Conservation (phyloP, 2,888 invertebrate species). For the Tupiocoris notatus region DNA sequence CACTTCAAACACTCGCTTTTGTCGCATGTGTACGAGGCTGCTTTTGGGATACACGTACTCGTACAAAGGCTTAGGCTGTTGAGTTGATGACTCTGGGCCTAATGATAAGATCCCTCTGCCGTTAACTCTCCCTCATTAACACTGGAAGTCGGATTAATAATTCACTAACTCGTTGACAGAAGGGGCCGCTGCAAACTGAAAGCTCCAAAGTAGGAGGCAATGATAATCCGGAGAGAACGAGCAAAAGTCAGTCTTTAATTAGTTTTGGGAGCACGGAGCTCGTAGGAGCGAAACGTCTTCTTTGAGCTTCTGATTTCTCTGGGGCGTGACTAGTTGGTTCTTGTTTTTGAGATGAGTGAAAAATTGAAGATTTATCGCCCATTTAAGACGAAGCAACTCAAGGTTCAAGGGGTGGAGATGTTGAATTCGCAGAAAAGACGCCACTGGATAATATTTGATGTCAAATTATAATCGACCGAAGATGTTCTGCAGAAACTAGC, state of each 20-base stretch:
- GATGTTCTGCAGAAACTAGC: too few species aligned
- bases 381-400: background rate
- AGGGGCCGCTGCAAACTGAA: background rate
- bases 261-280: background rate
- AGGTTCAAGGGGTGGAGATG: too few species aligned
- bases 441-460: too few species aligned
- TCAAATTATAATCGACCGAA: too few species aligned
- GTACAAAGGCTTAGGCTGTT: background rate
- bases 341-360: background rate
- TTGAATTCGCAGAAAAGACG: too few species aligned
- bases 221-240: background rate
- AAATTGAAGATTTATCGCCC: background rate
- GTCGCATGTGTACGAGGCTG: too few species aligned
- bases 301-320: background rate
- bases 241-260: background rate
- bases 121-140: background rate
- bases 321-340: background rate
- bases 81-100: background rate
- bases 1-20: too few species aligned
- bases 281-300: background rate
- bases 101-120: background rate
- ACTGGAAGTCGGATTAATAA: conserved; percentile 16
- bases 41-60: too few species aligned
- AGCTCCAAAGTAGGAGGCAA: background rate
- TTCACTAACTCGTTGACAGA: conserved; percentile 9